phyloP scores from a whole-genome alignment of 2,797 vertebrate genomes.

The Moxostoma hubbsi region DNA sequence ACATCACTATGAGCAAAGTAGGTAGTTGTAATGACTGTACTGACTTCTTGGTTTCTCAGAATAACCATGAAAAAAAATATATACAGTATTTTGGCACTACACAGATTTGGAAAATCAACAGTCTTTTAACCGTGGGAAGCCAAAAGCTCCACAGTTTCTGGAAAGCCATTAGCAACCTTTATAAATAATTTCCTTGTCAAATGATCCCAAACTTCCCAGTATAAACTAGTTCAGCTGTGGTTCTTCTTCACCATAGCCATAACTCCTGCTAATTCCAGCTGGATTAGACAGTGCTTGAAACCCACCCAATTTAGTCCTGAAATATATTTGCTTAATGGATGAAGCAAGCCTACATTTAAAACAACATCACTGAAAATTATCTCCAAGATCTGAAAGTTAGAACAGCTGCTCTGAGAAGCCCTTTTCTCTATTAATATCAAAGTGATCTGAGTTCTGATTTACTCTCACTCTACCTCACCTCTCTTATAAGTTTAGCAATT shows the following conservation, averaged over 20 bases:
- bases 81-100: background rate
- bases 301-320: conserved; percentile 43
- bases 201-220: conserved; percentile 34
- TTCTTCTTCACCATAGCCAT: conserved; percentile 31
- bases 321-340: conserved; percentile 37
- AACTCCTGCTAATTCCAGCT: conserved; percentile 37
- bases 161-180: conserved; percentile 16
- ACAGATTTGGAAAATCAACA: conserved; percentile 7
- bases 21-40: background rate
- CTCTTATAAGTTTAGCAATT: background rate
- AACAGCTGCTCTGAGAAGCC: background rate
- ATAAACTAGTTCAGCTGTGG: conserved; percentile 29
- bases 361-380: conserved; percentile 32
- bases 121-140: conserved; percentile 22
- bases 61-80: background rate
- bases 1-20: background rate
- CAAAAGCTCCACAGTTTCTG: conserved; percentile 19
- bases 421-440: conserved; percentile 16
- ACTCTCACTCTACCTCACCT: too few relatives aligned
- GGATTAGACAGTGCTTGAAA: conserved; percentile 44
- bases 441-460: background rate
- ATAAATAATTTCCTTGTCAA: conserved; percentile 18
- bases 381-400: background rate
- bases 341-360: conserved; percentile 23
- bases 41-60: background rate